Evolutionary conservation across 2,888 invertebrate genomes (phyloP), one percentile per base, ranked within the genome.

Genomic region (Catocala sponsa): DNA sequence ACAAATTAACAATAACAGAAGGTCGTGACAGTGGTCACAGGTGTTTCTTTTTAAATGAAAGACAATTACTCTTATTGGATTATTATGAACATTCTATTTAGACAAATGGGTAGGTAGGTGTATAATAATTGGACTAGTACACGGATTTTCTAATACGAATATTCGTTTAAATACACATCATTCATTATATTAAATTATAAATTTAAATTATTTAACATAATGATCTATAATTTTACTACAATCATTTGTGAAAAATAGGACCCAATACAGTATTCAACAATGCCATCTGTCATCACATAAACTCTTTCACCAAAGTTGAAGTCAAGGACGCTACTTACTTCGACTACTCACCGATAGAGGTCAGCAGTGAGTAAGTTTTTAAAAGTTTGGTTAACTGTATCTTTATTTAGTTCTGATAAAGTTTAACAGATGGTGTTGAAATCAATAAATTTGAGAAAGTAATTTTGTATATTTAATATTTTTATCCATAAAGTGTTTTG

Each of bases 261-360:
- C 12, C 12, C 44, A 12, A 44, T 6, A 13, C 0, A 25, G 6
- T 6, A 25, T 25, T 50, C 48, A 44, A 41, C 62, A 68, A 70
- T 88, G 93, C 91, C 94, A 92, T 92, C 94, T 94, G 72, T 85
- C 78, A 87, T 74, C 68, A 61, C 78, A 73, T 50, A 13, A 64
- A 55, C 43, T 44, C 25, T 47, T 64, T 59, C 47, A 57, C 63
- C 77, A 83, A 84, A 65, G 61, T 77, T 72, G 67, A 74, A 72
- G 66, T 72, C 63, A 80, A 80, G 74, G 68, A 64, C 70, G 75
- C 66, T 63, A 82, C 64, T 72, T 81, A 81, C 81, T 86, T 78
- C 69, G 38, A 74, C 93, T 88, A 90, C 89, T 91, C 84, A 74
- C 71, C 90, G 77, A 77, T 74, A 93, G 94, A 91, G 91, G 94